Evolutionary conservation across 2,113 vertebrate genomes (phyloP), one percentile per base, ranked within the genome.

Genomic region (Holacanthus passer): DNA sequence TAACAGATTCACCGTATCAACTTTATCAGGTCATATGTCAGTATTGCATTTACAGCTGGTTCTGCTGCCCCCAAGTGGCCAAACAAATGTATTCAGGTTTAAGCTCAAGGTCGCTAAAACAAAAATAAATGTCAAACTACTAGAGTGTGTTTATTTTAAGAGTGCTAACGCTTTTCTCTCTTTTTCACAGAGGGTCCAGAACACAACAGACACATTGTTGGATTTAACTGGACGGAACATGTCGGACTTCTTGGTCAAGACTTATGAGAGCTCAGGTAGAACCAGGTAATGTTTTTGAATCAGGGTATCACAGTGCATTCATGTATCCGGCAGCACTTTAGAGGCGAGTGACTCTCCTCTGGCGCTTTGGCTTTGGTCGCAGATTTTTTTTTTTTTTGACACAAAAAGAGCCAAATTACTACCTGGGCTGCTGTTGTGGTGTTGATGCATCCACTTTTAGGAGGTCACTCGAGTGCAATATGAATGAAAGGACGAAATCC

Each of bases 241-340:
- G 91, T 97, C 97, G 0, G 98, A 99, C 91, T 98, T 98, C 77
- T 92, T 99, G 43, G 89, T 99, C 89, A 99, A 99, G 95, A 99
- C 96, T 0, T 99, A 96, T 0, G 95, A 92, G 62, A 59, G 70
- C 60, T 89, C 77, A 0, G 95, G 95, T 6, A 95, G 93, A 93
- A 94, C 67, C 53, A 93, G 95, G 95, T 96, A 89, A 77, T 0
- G 52, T 39, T 56, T 56, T 27, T 35, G 11, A 70, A 64, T 58
- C n/a, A 19, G 16, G 35, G 17, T 32, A 35, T 67, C 35, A 4
- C 7, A 45, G 45, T 32, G 52, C 7, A 22, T n/a, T 50, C 63
- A 47, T 7, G 2, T 35, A 35, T 68, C 27, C 45, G n/a, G 19
- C 27, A 1, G 62, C 45, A 50, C 52, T 59, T 85, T 10, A 7